Evolutionary conservation across 2,888 invertebrate species (phyloP).

Genomic region (Cacoxenus indagator): DNA sequence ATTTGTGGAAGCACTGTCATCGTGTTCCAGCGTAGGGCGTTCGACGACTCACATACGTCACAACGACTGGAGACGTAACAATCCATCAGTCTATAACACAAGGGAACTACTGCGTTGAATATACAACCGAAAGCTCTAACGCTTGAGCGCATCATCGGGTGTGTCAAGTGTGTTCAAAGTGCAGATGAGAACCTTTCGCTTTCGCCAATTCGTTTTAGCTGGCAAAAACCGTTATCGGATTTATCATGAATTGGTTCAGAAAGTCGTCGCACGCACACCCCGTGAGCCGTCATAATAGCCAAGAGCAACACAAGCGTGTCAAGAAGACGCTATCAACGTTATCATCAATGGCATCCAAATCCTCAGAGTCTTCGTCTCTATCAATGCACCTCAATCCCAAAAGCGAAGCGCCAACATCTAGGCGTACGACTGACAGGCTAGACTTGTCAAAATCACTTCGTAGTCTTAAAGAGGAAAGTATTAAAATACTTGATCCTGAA

Average conservation of each 20-base stretch:
- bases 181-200: slow-evolving; percentile 75
- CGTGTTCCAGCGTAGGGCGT: too few species aligned
- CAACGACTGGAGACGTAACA: background rate
- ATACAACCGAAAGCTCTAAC: background rate
- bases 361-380: too few species aligned
- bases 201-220: slow-evolving; percentile 76
- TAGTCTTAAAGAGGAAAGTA: slow-evolving; percentile 45
- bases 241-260: slow-evolving; percentile 78
- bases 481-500: slow-evolving; percentile 67
- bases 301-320: slow-evolving; percentile 27
- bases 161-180: slow-evolving; percentile 44
- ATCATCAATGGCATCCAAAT: background rate
- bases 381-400: too few species aligned
- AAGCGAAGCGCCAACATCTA: too few species aligned
- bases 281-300: slow-evolving; percentile 70
- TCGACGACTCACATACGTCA: too few species aligned
- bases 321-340: slow-evolving; percentile 26
- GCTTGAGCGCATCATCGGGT: background rate
- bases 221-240: slow-evolving; percentile 76
- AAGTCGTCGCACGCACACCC: slow-evolving; percentile 75
- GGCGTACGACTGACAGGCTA: background rate
- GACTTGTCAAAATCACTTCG: slow-evolving; percentile 49
- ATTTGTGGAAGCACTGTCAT: too few species aligned
- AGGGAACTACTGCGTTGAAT: background rate
- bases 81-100: background rate